Evolutionary conservation across 2,113 vertebrate species (phyloP), one percentile per base, ranked within the genome.

Genomic region (Vulpes lagopus): DNA sequence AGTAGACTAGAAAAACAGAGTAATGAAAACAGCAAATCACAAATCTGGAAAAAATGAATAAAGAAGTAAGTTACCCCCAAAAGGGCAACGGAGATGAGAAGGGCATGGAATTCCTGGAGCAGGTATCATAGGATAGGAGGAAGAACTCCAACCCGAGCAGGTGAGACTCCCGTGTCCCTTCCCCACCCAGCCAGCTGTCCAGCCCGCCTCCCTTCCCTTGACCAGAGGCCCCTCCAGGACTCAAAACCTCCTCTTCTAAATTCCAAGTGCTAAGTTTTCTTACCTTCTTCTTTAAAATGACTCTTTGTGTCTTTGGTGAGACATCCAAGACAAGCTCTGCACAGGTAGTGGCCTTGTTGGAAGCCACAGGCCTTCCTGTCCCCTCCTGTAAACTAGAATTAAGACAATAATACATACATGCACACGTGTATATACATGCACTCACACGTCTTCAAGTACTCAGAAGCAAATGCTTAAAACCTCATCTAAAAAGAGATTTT

Each of bases 201-300:
- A 4, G 3, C 53, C 9, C 0, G n/a, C 19, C 53, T 51, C 32
- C 55, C 23, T 1, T 27, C 74, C 81, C 43, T 38, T 10, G 19
- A 15, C 38, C 25, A 0, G 3, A 62, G 11, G 1, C n/a, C 38
- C 20, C 27, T 53, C 38, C 22, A 35, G 15, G 0, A 27, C 27
- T 27, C 12, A 17, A 43, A 38, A n/a, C 17, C 17, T 83, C 43
- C 25, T 30, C 32, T 15, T 65, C 62, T 38, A 51, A 0, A 15
- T 20, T 4, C 55, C 57, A 43, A 2, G 30, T 30, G 35, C n/a
- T 38, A 57, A 51, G 17, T 5, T 71, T 30, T 62, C 43, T 35
- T 98, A 99, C 99, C 99, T 99, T 99, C 97, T 99, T 99, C 96
- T 99, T 99, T 85, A 99, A 98, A 89, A 99, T 98, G 97, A 99